Evolutionary conservation across 2,888 invertebrate species (phyloP), one percentile per base, ranked within the genome.

Genomic region (Physocephala rufipes): DNA sequence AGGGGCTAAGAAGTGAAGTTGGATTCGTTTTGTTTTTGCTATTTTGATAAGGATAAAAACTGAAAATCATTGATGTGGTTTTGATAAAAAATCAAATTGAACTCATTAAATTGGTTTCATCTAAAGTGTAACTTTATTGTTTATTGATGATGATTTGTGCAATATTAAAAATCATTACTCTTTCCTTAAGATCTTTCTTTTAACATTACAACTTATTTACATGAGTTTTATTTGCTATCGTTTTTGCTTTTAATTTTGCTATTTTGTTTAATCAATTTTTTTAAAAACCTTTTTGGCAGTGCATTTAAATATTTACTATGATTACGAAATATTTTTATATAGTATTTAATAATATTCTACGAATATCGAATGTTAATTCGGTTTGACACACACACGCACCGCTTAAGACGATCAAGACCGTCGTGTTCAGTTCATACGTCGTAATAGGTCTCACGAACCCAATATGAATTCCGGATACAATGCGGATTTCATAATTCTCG

Each of bases 211-310:
- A 24, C 36, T 21, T 68, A 65, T 72, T 58, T 59, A 59, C 53
- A 24, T 70, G 67, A 21, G 67, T 71, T 67, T 66, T 43, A 43
- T 67, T 65, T 70, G 49, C 15, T 69, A 2, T 24, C 64, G 63
- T 9, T 28, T 21, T 73, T 68, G 68, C 73, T 75, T 61, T 43
- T 73, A n/a, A 47, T 71, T 70, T 30, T 75, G 59, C 71, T 76
- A 71, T 75, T 74, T 70, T 74, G 71, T 74, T 71, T 71, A 66
- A 55, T 74, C 70, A 73, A 71, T 72, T 77, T 79, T 78, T 76
- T 78, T 79, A 81, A 81, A 82, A 82, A 82, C 82, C 82, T 80
- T 82, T 81, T 83, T 83, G 82, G 82, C 82, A 83, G 82, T 83
- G 82, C 82, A 83, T 83, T 82, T 81, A 82, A 73, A 74, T 72